Evolutionary conservation across 1,140 invertebrate genomes (phyloP).

Genomic region (Danaus plexippus): DNA sequence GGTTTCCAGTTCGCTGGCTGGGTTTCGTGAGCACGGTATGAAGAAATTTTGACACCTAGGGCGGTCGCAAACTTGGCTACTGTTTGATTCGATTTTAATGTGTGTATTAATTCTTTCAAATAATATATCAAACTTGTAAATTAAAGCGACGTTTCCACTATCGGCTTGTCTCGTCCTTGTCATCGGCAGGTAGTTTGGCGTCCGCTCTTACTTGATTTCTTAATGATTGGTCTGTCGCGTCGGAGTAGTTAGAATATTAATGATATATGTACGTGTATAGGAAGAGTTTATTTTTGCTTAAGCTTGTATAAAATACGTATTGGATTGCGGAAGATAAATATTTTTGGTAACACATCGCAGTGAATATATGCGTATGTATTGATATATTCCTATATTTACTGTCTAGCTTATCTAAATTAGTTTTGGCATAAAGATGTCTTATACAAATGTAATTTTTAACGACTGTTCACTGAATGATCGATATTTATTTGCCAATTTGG

Average conservation of each 20-base stretch:
- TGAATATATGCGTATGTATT: conserved; percentile 25
- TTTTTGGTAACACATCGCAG: conserved; percentile 57
- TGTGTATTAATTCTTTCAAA: too few species aligned
- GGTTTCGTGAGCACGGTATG: conserved; percentile 40
- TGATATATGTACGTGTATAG: conserved; percentile 48
- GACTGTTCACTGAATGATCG: conserved; percentile 25
- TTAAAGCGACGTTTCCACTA: too few species aligned
- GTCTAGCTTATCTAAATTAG: conserved; percentile 44
- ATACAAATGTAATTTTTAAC: conserved; percentile 31
- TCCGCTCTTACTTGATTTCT: conserved; percentile 18
- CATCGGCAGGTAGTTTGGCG: conserved; percentile 8
- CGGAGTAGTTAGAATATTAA: conserved; percentile 41
- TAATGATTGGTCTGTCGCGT: conserved; percentile 41
- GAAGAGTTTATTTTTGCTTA: conserved; percentile 69
- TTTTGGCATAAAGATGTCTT: conserved; percentile 34
- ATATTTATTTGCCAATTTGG: conserved; percentile 40
- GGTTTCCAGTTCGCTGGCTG: conserved; percentile 15
- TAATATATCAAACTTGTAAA: too few species aligned
- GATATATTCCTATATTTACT: conserved; percentile 45
- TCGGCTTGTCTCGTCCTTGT: neutral
- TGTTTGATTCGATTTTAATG: neutral
- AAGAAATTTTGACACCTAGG: conserved; percentile 32
- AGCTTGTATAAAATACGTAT: conserved; percentile 59
- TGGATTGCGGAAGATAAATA: conserved; percentile 62
- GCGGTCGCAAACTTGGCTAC: conserved; percentile 12